Evolutionary conservation across 1,140 invertebrate genomes (phyloP).

Genomic region (Hestina assimilis): DNA sequence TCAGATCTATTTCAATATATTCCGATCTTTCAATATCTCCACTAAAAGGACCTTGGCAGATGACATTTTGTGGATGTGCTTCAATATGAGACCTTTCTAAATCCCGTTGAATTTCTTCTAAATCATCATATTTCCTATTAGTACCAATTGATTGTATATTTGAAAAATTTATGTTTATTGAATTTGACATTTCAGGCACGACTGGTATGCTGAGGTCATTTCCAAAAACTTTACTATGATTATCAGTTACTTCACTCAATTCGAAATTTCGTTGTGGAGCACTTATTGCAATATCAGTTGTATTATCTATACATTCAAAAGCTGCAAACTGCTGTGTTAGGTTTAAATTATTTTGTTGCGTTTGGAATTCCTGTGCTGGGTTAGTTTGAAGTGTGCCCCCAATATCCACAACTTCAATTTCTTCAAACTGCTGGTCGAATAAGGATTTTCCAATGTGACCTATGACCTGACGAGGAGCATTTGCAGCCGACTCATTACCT

Average conservation of each 20-base stretch:
- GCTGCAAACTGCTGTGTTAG: slow-evolving; percentile 45
- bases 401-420: slow-evolving; percentile 50
- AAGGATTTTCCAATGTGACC: slow-evolving; percentile 54
- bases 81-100: slow-evolving; percentile 34
- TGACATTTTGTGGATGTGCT: slow-evolving; percentile 32
- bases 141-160: slow-evolving; percentile 37
- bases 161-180: slow-evolving; percentile 59
- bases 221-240: slow-evolving; percentile 51
- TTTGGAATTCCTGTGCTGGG: slow-evolving; percentile 33
- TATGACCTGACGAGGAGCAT: slow-evolving; percentile 38
- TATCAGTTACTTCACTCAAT: slow-evolving; percentile 51
- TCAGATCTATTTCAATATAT: slow-evolving; percentile 63
- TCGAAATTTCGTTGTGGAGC: slow-evolving; percentile 52
- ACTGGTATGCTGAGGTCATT: slow-evolving; percentile 46
- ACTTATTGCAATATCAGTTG: slow-evolving; percentile 33
- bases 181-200: slow-evolving; percentile 45
- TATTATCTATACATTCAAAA: slow-evolving; percentile 39
- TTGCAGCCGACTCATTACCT: slow-evolving; percentile 48
- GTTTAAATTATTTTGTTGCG: slow-evolving; percentile 48
- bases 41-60: slow-evolving; percentile 35
- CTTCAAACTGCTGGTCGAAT: slow-evolving; percentile 66
- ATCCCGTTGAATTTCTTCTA: slow-evolving; percentile 61
- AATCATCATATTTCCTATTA: slow-evolving; percentile 48
- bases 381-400: slow-evolving; percentile 25
- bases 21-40: slow-evolving; percentile 40